Evolutionary conservation across 92 coral and sea anemone species (phyloP).

Genomic region (Epizoanthus scotinus): DNA sequence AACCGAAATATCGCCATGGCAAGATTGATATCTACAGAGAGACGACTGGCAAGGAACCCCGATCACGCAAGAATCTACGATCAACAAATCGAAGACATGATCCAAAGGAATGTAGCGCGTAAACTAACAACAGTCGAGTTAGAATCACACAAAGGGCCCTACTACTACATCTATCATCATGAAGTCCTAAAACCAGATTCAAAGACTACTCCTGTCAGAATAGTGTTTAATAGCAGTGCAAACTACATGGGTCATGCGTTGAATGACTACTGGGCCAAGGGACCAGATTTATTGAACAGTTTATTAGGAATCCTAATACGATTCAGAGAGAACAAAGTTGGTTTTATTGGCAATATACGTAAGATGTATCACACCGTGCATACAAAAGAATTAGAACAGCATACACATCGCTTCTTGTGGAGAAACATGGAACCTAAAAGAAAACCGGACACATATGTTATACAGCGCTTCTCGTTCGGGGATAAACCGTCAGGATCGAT

Average conservation of each 20-base stretch:
- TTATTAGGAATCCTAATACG: conserved; percentile 54
- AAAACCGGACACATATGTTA: conserved; percentile 52
- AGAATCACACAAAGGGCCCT: conserved; percentile 51
- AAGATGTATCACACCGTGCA: conserved; percentile 60
- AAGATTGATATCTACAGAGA: conserved; percentile 33
- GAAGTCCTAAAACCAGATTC: conserved; percentile 62
- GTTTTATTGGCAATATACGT: conserved; percentile 45
- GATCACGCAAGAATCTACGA: conserved; percentile 35
- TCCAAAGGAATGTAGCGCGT: conserved; percentile 39
- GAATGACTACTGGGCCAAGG: conserved; percentile 68
- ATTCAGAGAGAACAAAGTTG: conserved; percentile 55
- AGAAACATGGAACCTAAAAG: conserved; percentile 36
- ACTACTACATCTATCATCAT: conserved; percentile 56
- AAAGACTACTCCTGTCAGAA: conserved; percentile 60
- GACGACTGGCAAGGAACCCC: conserved; percentile 27
- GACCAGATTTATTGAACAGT: conserved; percentile 54
- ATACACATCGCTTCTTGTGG: conserved; percentile 50
- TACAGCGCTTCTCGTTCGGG: conserved; percentile 51
- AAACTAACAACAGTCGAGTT: conserved; percentile 48
- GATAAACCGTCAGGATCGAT: conserved; percentile 58
- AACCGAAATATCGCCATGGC: conserved; percentile 23
- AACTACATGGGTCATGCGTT: conserved; percentile 50
- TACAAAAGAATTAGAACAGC: conserved; percentile 31
- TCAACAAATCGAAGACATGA: conserved; percentile 51
- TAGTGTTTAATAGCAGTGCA: conserved; percentile 63